Base-by-base conservation (phyloP, 1,140 invertebrate genomes). In the Nasonia vitripennis region DNA sequence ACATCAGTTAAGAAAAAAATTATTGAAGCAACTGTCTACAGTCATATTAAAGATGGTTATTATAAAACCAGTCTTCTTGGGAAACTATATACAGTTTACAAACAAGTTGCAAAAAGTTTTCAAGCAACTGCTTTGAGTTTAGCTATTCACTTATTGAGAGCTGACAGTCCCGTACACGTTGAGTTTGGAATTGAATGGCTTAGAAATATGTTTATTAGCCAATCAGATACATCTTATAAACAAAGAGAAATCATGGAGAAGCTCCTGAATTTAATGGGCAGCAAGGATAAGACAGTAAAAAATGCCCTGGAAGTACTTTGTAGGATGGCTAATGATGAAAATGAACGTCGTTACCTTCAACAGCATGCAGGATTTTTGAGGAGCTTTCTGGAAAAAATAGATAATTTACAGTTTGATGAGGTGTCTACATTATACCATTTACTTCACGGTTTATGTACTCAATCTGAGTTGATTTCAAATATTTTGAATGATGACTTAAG, bases 401-500 rank as follows among this genome's bases (percentile, higher is more conserved):
- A 94, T 86, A 93, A 94, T 78, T 91, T 95, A 55, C 91, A 93
- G 62, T 89, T 95, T 6, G 92, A 94, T n/a, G 95, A 95, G 89
- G 94, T 95, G 90, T 83, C 93, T 90, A 86, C 94, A 93, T 92
- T 95, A 92, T 89, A 91, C 93, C 89, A 92, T 94, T 10, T 95
- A 91, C 89, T 94, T 86, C 86, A 94, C 93, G 87, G 95, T 92
- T 67, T 96, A 89, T 93, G 94, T 89, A 37, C 91, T 88, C 88
- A 91, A 89, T 81, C 93, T 14, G 88, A 93, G 81, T 85, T 92
- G 2, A 91, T 91, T 23, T 91, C 94, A 73, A 89, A 93, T 31
- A 90, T 92, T 11, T 89, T 95, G n/a, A 93, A 94, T 80, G 94
- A 95, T 88, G 95, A 95, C 87, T 93, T 96, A 51, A 93, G 94